Conservation (phyloP, 64 coral and sea anemone species). For the Montipora foliosa region DNA sequence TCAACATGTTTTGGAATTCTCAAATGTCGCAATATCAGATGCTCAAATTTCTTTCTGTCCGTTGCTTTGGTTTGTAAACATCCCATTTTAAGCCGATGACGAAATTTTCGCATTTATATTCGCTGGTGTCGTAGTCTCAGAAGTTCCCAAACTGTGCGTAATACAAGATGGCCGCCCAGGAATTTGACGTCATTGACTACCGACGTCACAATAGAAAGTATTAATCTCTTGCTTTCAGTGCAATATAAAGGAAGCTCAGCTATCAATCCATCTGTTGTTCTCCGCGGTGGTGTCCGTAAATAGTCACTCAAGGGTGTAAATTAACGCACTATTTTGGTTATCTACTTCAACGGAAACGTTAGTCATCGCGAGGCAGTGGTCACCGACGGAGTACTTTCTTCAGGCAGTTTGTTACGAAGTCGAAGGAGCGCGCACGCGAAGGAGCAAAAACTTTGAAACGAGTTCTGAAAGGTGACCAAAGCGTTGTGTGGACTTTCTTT, state of each 20-base stretch:
- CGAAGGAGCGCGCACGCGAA: neutral
- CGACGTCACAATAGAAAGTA: slow-evolving; percentile 28
- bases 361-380: slow-evolving; percentile 11
- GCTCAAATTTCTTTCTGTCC: neutral
- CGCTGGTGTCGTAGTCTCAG: neutral
- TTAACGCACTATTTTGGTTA: slow-evolving; percentile 46
- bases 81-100: slow-evolving; percentile 19
- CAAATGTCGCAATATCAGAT: neutral
- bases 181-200: neutral
- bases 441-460: neutral
- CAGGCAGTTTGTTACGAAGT: neutral
- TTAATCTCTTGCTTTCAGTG: neutral
- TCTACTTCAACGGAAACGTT: slow-evolving; percentile 13
- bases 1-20: slow-evolving; percentile 4
- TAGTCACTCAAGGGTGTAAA: slow-evolving; percentile 59
- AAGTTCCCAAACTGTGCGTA: slow-evolving; percentile 1
- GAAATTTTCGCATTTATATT: slow-evolving; percentile 7
- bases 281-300: slow-evolving; percentile 44
- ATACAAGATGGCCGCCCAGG: slow-evolving; percentile 41
- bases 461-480: neutral
- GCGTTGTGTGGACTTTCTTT: neutral
- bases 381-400: neutral
- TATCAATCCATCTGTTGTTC: slow-evolving; percentile 43
- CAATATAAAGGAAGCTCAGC: slow-evolving; percentile 8
- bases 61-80: slow-evolving; percentile 36